Conservation (phyloP, 35 echinoderm and acorn worm genomes). For the Heliocidaris erythrogramma region DNA sequence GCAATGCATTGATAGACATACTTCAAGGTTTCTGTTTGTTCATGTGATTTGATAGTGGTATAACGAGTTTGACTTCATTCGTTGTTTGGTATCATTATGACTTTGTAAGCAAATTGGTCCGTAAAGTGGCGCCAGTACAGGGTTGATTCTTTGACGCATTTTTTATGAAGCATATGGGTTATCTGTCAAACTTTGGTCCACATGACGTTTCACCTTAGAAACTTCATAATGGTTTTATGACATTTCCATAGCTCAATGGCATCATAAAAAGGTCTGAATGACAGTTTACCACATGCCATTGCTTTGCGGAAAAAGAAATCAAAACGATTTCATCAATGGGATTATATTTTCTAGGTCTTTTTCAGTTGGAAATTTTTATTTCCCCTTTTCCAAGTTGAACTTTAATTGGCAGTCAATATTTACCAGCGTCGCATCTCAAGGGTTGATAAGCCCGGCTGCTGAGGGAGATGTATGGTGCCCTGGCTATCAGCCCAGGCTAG, state of each 20-base stretch:
- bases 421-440: slow-evolving; percentile 12
- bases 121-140: neutral
- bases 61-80: neutral
- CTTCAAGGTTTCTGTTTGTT: neutral
- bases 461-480: slow-evolving; percentile 4
- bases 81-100: neutral
- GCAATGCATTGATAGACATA: neutral
- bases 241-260: neutral
- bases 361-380: slow-evolving; percentile 7
- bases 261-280: neutral
- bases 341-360: neutral
- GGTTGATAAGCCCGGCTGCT: slow-evolving; percentile 29
- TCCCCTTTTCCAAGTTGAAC: neutral
- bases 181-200: slow-evolving; percentile 9
- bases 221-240: neutral
- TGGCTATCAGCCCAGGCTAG: neutral
- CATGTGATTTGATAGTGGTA: neutral
- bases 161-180: neutral
- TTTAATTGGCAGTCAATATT: slow-evolving; percentile 46
- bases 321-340: neutral
- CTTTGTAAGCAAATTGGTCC: neutral
- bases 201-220: neutral
- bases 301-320: neutral
- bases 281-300: slow-evolving; percentile 8
- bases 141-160: neutral